Evolutionary conservation across 2,113 vertebrate genomes (phyloP), one percentile per base, ranked within the genome.

Genomic region (Ginglymostoma cirratum): DNA sequence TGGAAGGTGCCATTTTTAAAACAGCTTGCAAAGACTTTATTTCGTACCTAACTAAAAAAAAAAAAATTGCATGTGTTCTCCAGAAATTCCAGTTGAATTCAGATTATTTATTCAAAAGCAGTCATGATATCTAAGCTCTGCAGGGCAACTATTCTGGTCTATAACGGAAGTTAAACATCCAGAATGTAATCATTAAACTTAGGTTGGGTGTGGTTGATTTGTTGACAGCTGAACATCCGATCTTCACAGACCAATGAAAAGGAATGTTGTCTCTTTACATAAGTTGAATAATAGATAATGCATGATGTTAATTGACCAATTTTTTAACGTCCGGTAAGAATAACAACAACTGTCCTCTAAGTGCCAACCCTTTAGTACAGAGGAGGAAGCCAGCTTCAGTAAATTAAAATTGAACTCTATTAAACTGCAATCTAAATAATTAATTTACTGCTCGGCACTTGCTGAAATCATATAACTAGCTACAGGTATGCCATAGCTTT

Each of bases 161-260:
- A 24, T 93, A 61, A 66, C 65, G 55, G 89, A 93, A 66, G 61
- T 93, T 93, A 66, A 66, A 67, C 89, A 38, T 19, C 89, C 89
- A 93, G 89, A 93, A 67, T 66, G 61, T 93, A 93, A 93, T 66
- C 15, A 66, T n/a, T 66, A 21, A 61, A 61, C n/a, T 10, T 6
- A 38, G n/a, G 34, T 15, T 66, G 55, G 61, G 65, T 93, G 89
- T 38, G 89, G 89, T 66, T 93, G 61, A 66, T 66, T n/a, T 93
- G 89, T 93, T 93, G 55, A 66, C 89, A 93, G 34, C 30, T 93
- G 34, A 93, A 66, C 89, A 66, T 93, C 61, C 55, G 61, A 93
- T 66, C 89, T 66, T 93, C 21, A n/a, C 89, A 93, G 89, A 38
- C 89, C 89, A 66, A 93, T 67, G 89, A 65, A 93, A 93, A 93